These are phyloP conservation scores for Saimiri boliviensis DNA, from an alignment of 2,113 vertebrate species.

Conservation along the genomic window DNA sequence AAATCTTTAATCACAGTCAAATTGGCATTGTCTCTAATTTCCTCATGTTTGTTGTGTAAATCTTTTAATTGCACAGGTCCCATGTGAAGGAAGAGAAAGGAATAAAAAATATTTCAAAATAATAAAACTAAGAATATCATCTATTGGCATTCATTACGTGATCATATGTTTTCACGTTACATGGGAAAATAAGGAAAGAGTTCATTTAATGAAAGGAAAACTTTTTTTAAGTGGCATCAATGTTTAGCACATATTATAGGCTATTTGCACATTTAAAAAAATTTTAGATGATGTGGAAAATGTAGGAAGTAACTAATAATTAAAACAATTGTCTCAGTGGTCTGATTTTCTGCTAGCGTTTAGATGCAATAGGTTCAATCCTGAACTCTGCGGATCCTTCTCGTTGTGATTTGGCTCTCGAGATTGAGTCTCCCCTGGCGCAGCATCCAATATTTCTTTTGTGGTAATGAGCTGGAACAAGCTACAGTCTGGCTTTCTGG, in stretches of 20 bases:
- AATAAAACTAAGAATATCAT: neutral
- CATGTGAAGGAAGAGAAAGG: neutral
- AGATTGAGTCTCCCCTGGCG: neutral
- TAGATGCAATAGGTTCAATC: fast-evolving
- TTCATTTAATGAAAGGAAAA: neutral
- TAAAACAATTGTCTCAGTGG: neutral
- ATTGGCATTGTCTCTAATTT: neutral
- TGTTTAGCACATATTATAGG: neutral
- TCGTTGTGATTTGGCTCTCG: neutral
- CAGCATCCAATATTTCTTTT: neutral
- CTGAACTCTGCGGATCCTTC: neutral
- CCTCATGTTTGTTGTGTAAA: neutral
- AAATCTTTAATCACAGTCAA: neutral
- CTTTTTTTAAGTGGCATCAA: neutral
- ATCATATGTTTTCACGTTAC: neutral
- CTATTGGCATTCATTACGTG: neutral
- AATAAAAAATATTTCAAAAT: neutral
- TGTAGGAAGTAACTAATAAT: neutral
- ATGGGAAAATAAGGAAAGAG: neutral
- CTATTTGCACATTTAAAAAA: neutral
- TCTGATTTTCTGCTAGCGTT: neutral
- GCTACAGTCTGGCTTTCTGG: neutral
- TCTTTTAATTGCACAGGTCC: neutral
- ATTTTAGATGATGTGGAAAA: neutral
- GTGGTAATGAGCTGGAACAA: neutral